Evolutionary conservation across 2,888 invertebrate genomes (phyloP).

Genomic region (Drosophila algonquin): DNA sequence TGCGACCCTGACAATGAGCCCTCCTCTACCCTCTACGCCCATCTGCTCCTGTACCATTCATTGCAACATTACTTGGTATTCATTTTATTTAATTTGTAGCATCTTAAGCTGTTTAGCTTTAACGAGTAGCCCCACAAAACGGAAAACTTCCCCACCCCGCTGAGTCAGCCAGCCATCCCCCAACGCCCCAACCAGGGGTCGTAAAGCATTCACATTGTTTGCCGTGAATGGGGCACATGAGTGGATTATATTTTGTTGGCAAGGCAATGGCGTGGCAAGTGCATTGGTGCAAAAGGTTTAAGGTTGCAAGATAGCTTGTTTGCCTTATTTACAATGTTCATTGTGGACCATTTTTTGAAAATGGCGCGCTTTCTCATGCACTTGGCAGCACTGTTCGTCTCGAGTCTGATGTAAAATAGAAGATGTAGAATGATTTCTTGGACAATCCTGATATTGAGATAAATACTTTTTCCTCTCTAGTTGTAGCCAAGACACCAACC

Average conservation of each 20-base stretch:
- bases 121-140: slow-evolving; percentile 54
- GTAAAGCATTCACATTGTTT: neutral
- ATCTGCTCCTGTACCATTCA: slow-evolving; percentile 1
- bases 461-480: no score
- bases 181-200: neutral
- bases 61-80: slow-evolving; percentile 55
- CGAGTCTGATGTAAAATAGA: no score
- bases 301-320: neutral
- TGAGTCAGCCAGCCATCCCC: no score
- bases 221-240: no score
- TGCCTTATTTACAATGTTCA: no score
- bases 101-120: slow-evolving; percentile 67
- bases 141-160: slow-evolving; percentile 21
- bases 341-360: neutral
- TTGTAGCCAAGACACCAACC: no score
- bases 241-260: no score
- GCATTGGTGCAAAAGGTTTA: neutral
- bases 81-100: slow-evolving; percentile 69
- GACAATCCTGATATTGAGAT: no score
- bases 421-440: no score
- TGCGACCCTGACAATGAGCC: slow-evolving; percentile 64
- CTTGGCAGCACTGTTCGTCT: neutral
- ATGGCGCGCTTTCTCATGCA: neutral
- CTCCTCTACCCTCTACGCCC: neutral
- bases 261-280: neutral